Percentiles rank a stretch among this genome's conserved stretches.
Evolutionary conservation across 2,888 invertebrate genomes (phyloP).

Genomic region (Lasius fuliginosus): DNA sequence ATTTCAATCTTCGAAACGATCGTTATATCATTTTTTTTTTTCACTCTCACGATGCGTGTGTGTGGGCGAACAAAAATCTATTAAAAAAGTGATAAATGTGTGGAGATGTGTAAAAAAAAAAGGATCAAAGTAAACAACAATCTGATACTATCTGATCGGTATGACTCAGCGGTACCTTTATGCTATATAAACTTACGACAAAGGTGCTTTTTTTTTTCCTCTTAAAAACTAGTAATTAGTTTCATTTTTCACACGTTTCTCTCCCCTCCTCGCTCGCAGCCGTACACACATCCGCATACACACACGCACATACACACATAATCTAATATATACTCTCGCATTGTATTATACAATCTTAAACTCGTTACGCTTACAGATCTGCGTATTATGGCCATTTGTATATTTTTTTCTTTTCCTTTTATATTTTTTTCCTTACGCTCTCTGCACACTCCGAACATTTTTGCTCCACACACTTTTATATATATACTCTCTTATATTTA

Average conservation of each 20-base stretch:
- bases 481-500: slow-evolving; percentile 40
- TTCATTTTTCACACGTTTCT: slow-evolving; percentile 44
- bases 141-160: slow-evolving; percentile 41
- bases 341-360: slow-evolving; percentile 51
- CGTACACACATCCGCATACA: not conserved
- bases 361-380: slow-evolving; percentile 64
- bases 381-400: slow-evolving; percentile 75
- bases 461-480: slow-evolving; percentile 1
- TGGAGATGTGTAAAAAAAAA: not conserved
- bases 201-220: slow-evolving; percentile 56
- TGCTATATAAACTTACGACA: slow-evolving; percentile 59
- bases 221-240: slow-evolving; percentile 75
- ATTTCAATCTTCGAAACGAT: slow-evolving; percentile 37
- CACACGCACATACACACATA: not conserved
- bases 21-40: not conserved
- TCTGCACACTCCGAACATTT: slow-evolving; percentile 21
- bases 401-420: slow-evolving; percentile 58
- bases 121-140: slow-evolving; percentile 30
- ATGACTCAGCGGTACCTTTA: slow-evolving; percentile 57
- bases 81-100: not conserved
- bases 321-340: not conserved
- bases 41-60: not conserved
- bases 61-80: slow-evolving; percentile 6
- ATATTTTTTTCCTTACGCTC: slow-evolving; percentile 44
- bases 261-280: not conserved